Conservation (phyloP, 2,888 invertebrate species). For the Octonoba sinensis region DNA sequence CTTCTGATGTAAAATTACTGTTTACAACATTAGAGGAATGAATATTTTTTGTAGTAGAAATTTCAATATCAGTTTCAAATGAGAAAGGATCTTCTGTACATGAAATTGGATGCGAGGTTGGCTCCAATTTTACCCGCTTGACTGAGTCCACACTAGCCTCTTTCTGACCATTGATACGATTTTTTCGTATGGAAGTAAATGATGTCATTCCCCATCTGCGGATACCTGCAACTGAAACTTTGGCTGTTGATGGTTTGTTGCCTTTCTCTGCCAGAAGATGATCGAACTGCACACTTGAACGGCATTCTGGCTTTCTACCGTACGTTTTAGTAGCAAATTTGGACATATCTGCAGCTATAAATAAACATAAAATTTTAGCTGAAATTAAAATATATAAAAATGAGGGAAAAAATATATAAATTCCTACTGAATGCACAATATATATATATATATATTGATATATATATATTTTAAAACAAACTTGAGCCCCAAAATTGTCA, state of each 20-base stretch:
- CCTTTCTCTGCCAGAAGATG: conserved; percentile 61
- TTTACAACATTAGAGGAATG: conserved; percentile 12
- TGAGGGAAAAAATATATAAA: too few species aligned
- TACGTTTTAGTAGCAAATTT: conserved; percentile 66
- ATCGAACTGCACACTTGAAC: conserved; percentile 78
- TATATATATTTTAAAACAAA: too few species aligned
- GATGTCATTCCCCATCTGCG: conserved; percentile 96
- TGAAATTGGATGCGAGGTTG: conserved; percentile 1
- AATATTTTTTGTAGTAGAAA: conserved; percentile 10
- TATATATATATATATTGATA: too few species aligned
- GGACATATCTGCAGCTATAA: conserved; percentile 54
- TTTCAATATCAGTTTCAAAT: conserved; percentile 63
- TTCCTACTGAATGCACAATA: too few species aligned
- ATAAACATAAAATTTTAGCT: too few species aligned
- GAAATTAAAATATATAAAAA: neutral
- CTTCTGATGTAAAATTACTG: conserved; percentile 9
- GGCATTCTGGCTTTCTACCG: conserved; percentile 65
- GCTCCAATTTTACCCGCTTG: conserved; percentile 52
- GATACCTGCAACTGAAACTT: conserved; percentile 86
- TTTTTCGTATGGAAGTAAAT: conserved; percentile 88
- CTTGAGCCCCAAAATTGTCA: too few species aligned
- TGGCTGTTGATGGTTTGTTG: conserved; percentile 88
- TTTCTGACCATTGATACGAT: conserved; percentile 77
- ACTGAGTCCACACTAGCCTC: conserved; percentile 39
- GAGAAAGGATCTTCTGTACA: conserved; percentile 65